These are phyloP conservation scores for Nomada fabriciana DNA, from an alignment of 2,888 invertebrate species.

Conservation along the genomic window DNA sequence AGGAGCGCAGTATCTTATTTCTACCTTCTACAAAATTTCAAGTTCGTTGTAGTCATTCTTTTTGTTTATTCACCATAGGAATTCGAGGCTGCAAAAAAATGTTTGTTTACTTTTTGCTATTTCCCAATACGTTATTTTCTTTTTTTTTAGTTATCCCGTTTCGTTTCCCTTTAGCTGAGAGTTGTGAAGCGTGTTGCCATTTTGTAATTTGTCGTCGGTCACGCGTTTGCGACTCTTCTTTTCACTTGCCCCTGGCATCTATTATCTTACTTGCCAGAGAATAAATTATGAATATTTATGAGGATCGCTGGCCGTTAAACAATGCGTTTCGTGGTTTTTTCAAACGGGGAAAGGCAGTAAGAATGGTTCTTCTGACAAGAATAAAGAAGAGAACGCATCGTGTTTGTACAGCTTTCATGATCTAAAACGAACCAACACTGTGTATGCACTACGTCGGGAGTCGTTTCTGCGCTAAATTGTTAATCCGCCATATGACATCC, in stretches of 20 bases:
- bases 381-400: conserved; percentile 2
- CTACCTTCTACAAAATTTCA: too few species aligned
- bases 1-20: too few species aligned
- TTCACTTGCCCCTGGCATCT: background rate
- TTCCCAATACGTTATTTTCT: background rate
- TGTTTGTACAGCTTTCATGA: conserved; percentile 12
- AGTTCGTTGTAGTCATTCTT: background rate
- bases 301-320: background rate
- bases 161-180: background rate
- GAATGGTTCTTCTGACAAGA: background rate
- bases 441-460: background rate
- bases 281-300: conserved; percentile 14
- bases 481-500: background rate
- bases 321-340: conserved; percentile 1
- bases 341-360: background rate
- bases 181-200: background rate
- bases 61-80: background rate
- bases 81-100: background rate
- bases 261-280: background rate
- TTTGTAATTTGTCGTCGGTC: conserved; percentile 1
- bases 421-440: background rate
- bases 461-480: conserved; percentile 18
- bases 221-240: background rate
- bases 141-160: background rate
- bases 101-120: background rate